Base-by-base conservation (phyloP, 1,140 invertebrate species). In the Heterodera schachtii region DNA sequence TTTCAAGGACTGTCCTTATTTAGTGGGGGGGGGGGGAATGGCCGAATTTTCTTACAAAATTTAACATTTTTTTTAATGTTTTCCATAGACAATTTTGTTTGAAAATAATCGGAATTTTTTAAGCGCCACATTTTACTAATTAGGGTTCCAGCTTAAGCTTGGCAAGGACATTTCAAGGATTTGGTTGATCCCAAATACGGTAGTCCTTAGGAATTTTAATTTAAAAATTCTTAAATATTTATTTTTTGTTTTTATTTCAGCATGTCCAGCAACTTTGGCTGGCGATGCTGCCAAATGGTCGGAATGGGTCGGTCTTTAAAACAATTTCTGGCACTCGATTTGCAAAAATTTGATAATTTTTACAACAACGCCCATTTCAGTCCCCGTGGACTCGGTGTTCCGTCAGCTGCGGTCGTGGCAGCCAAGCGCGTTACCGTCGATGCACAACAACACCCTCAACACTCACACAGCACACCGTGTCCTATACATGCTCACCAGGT, bases 361-460 rank as follows among this genome's bases (percentile, higher is more conserved):
- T 19, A 5, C 11, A 11, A 4, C 57, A 16, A 64, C 19, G 11
- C 57, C 57, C 11, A 11, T 64, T 64, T 71, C 69, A 71, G 69
- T 70, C 77, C 3, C 60, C 77, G 4, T 78, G 77, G 67, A 83
- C 49, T 82, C 49, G 75, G 19, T 84, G 57, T 86, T 75, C 47
- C 41, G 87, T 86, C 3, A 86, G 86, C 31, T 89, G 88, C 79
- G 88, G 88, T 64, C 74, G 84, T 11, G 88, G 88, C 70, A 85
- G 83, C n/a, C 89, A 88, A 77, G 88, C 88, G 1, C 71, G 88
- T 52, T 89, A 89, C 75, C 79, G 88, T 44, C 83, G 89, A 21
- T 89, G 88, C 79, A 73, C 79, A 43, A 89, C 84, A 31, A 31
- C 31, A 31, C 31, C 31, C 31, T 31, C 31, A 31, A 31, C 31